Conservation (phyloP, 1,140 invertebrate genomes). For the Papilio glaucus region DNA sequence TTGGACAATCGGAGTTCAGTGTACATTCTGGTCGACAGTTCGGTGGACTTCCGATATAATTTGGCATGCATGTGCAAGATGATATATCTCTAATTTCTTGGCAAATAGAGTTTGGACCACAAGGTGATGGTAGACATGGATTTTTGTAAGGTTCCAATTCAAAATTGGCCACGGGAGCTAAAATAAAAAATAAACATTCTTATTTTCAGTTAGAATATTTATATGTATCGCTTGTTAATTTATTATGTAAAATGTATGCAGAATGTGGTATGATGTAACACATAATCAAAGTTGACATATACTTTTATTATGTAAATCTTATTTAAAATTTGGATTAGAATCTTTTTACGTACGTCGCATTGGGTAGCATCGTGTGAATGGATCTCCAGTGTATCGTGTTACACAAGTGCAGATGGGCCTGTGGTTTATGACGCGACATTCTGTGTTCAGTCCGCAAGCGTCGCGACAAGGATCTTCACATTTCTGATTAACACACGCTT, state of each 20-base stretch:
- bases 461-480: constrained; percentile 87
- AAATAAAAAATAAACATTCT: constrained; percentile 46
- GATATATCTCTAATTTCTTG: constrained; percentile 85
- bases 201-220: too few species aligned
- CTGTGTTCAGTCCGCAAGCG: constrained; percentile 86
- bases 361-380: constrained; percentile 87
- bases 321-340: too few species aligned
- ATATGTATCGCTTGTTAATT: too few species aligned
- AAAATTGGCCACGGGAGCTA: constrained; percentile 70
- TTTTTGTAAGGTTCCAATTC: constrained; percentile 84
- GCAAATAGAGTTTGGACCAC: constrained; percentile 89
- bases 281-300: too few species aligned
- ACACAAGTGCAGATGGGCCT: constrained; percentile 89
- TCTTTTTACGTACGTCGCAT: constrained; percentile 82
- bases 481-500: constrained; percentile 87
- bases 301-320: too few species aligned
- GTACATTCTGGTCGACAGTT: constrained; percentile 90
- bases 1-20: constrained; percentile 88
- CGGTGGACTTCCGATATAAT: constrained; percentile 88
- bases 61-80: constrained; percentile 87
- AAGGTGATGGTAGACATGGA: constrained; percentile 90
- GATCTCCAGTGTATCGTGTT: constrained; percentile 88
- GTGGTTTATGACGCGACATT: constrained; percentile 88
- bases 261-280: too few species aligned
- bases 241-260: too few species aligned